Conservation (phyloP, 2,113 vertebrate genomes). For the Chrysochloris asiatica region DNA sequence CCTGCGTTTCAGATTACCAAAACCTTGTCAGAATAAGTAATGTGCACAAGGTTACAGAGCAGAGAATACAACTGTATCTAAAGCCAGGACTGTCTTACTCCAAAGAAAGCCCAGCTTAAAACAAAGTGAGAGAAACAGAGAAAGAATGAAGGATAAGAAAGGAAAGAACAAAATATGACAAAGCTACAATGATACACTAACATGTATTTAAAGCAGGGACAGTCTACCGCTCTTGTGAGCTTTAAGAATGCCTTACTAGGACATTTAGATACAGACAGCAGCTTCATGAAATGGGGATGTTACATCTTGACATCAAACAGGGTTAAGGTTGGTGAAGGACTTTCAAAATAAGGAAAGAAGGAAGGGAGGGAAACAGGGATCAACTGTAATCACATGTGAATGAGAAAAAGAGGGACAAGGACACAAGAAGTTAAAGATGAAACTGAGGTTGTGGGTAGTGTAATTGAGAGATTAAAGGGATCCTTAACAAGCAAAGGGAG, state of each 20-base stretch:
- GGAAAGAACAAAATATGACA: not conserved
- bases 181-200: not conserved
- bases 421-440: not conserved
- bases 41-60: not conserved
- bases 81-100: not conserved
- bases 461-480: not conserved
- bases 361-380: not conserved
- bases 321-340: not conserved
- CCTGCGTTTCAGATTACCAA: not conserved
- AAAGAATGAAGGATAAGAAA: not conserved
- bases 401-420: not conserved
- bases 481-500: not conserved
- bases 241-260: not conserved
- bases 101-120: not conserved
- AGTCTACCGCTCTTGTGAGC: too few species aligned
- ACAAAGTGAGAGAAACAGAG: not conserved
- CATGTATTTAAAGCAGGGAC: not conserved
- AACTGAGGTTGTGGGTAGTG: not conserved
- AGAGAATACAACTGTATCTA: not conserved
- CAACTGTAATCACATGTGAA: not conserved
- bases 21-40: not conserved
- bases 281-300: not conserved
- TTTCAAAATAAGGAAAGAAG: not conserved
- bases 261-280: fast-evolving
- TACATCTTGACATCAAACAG: not conserved